Percentiles rank a stretch among this genome's conserved stretches.
These are phyloP conservation scores for Zaprionus camerounensis DNA, from an alignment of 1,140 invertebrate species.

Conservation along the genomic window DNA sequence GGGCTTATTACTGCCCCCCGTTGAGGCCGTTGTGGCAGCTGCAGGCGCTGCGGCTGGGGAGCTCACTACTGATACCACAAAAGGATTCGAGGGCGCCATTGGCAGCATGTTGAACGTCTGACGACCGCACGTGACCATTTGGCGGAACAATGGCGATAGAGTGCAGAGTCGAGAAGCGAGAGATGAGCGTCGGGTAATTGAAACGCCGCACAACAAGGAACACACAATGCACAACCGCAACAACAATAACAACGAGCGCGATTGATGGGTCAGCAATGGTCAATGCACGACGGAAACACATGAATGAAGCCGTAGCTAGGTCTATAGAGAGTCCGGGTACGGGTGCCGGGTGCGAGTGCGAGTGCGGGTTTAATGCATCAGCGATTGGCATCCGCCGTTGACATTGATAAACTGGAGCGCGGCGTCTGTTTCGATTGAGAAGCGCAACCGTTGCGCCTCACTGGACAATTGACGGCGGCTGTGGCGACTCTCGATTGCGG, in stretches of 20 bases:
- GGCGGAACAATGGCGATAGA: conserved; percentile 36
- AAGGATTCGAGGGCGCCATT: conserved; percentile 83
- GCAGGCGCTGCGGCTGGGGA: conserved; percentile 26
- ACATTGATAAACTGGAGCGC: conserved; percentile 77
- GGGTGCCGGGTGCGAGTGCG: too few species aligned
- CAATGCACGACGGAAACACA: conserved; percentile 32
- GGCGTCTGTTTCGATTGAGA: not conserved
- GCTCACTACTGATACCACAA: conserved; percentile 61
- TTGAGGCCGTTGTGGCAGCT: conserved; percentile 37
- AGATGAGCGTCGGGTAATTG: conserved; percentile 36
- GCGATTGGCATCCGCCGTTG: conserved; percentile 70
- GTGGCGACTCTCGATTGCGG: conserved; percentile 54
- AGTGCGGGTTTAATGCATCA: conserved; percentile 61
- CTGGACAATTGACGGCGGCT: conserved; percentile 54
- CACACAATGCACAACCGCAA: conserved; percentile 18
- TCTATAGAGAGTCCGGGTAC: conserved; percentile 23
- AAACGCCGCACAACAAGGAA: conserved; percentile 33
- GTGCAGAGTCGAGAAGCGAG: conserved; percentile 7
- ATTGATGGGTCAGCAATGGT: conserved; percentile 41
- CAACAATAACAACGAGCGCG: conserved; percentile 2
- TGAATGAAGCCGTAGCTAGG: conserved; percentile 5
- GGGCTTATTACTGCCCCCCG: conserved; percentile 88
- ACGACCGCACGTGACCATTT: conserved; percentile 84
- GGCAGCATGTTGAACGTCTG: conserved; percentile 83
- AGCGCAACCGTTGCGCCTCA: conserved; percentile 80